Evolutionary conservation across 2,888 invertebrate genomes (phyloP).

Genomic region (Trissolcus japonicus): DNA sequence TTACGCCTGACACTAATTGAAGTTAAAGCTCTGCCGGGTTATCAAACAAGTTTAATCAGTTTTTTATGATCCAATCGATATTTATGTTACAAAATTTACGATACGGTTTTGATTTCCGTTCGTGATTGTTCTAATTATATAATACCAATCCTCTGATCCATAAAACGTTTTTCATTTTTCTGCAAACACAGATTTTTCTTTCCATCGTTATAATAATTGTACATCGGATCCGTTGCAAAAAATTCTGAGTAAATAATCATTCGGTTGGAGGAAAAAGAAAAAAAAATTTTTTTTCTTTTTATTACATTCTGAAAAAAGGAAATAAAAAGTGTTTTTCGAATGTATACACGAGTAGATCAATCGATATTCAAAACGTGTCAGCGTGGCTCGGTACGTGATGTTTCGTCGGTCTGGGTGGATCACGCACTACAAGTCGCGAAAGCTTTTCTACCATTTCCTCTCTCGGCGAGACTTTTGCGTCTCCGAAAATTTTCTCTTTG

Average conservation of each 20-base stretch:
- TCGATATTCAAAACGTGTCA: slow-evolving; percentile 7
- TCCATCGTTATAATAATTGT: too few species aligned
- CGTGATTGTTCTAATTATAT: too few species aligned
- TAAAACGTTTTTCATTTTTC: too few species aligned
- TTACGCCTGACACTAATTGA: not conserved
- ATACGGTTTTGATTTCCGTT: too few species aligned
- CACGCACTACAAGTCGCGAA: slow-evolving; percentile 14
- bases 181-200: too few species aligned
- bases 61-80: too few species aligned
- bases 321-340: not conserved
- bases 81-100: too few species aligned
- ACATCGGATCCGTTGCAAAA: too few species aligned
- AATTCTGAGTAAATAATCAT: too few species aligned
- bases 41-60: not conserved
- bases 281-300: not conserved
- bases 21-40: not conserved
- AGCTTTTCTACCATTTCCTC: slow-evolving; percentile 1
- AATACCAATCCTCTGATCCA: too few species aligned
- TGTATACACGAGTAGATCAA: not conserved
- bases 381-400: slow-evolving; percentile 7
- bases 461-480: slow-evolving; percentile 9
- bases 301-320: not conserved
- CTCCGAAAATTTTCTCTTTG: slow-evolving; percentile 20
- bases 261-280: not conserved
- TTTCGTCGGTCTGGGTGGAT: not conserved